Evolutionary conservation across 2,797 vertebrate species (phyloP).

Genomic region (Crocodylus rhombifer): DNA sequence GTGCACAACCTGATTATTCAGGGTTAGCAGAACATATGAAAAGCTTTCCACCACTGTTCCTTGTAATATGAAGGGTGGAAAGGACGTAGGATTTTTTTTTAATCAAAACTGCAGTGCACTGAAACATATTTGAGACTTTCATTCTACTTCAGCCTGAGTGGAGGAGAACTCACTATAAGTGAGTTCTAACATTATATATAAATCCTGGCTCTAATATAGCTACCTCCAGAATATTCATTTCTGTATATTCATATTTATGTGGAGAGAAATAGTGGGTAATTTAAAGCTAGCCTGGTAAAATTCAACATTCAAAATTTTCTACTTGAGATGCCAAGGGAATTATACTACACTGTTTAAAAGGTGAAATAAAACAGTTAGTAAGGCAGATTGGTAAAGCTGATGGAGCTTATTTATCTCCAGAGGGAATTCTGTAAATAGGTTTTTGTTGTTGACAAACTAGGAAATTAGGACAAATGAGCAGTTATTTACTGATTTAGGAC

Average conservation of each 20-base stretch:
- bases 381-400: background rate
- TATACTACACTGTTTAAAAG: background rate
- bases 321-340: background rate
- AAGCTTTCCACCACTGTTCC: background rate
- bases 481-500: conserved; percentile 64
- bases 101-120: background rate
- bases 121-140: background rate
- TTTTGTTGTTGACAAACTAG: conserved; percentile 59
- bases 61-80: background rate
- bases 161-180: background rate
- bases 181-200: background rate
- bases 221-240: background rate
- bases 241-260: background rate
- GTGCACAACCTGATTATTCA: background rate
- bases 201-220: background rate
- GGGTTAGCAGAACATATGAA: conserved; percentile 6
- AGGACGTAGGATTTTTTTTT: background rate
- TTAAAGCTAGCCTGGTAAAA: background rate
- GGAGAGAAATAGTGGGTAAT: background rate
- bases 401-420: conserved; percentile 2
- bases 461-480: conserved; percentile 47
- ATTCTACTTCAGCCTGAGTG: background rate
- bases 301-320: background rate
- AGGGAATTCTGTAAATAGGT: conserved; percentile 29
- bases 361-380: conserved; percentile 14